Evolutionary conservation across 2,797 vertebrate genomes (phyloP).

Genomic region (Gobionotothen gibberifrons): DNA sequence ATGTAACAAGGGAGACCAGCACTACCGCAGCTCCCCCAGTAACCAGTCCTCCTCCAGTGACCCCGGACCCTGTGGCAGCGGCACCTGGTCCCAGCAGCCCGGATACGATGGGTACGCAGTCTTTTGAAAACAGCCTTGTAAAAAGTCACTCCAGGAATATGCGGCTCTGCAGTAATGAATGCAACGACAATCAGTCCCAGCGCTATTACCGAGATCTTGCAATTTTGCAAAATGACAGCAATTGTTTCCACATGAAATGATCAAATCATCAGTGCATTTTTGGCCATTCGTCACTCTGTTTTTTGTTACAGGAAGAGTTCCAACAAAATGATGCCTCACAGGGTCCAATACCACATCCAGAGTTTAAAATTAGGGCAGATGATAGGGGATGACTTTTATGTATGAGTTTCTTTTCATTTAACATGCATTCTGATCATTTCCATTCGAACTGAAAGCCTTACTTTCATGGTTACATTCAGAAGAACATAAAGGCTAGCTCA

Average conservation of each 20-base stretch:
- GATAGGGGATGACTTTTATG: conserved; percentile 31
- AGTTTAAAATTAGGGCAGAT: conserved; percentile 22
- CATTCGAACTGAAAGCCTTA: conserved; percentile 21
- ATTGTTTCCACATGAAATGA: conserved; percentile 66
- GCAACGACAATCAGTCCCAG: conserved; percentile 58
- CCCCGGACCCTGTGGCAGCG: conserved; percentile 91
- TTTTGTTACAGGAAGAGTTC: conserved; percentile 31
- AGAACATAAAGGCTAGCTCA: conserved; percentile 23
- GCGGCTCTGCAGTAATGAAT: conserved; percentile 45
- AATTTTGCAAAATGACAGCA: conserved; percentile 68
- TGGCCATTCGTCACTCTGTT: conserved; percentile 8
- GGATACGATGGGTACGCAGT: conserved; percentile 90
- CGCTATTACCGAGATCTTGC: conserved; percentile 55
- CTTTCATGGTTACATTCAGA: conserved; percentile 26
- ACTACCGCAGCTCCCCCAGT: conserved; percentile 95
- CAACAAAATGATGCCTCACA: conserved; percentile 23
- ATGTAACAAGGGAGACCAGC: conserved; percentile 83
- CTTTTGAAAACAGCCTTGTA: conserved; percentile 22
- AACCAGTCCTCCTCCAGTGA: conserved; percentile 98
- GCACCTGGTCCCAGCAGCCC: conserved; percentile 93
- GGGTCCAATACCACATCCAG: conserved; percentile 24
- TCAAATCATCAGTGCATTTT: conserved; percentile 56
- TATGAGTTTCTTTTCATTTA: conserved; percentile 16
- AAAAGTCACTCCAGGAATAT: conserved; percentile 26
- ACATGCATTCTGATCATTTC: conserved; percentile 35